phyloP scores from a whole-genome alignment of 2,888 invertebrate genomes.

The Geophilus truncorum region DNA sequence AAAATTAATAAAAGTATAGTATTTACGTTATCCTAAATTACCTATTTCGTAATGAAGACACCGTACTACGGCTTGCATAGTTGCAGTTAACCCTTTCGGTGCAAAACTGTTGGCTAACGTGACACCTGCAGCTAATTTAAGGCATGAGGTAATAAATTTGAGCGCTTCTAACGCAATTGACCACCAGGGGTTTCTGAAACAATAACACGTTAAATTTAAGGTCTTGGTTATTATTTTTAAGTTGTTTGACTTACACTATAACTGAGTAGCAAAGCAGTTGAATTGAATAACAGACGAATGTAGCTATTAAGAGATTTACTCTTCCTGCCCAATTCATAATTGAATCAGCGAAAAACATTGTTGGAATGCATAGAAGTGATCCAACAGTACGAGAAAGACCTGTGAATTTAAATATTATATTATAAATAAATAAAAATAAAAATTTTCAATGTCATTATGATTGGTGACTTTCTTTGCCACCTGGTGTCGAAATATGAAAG shows the following conservation, averaged over 20 bases:
- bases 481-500: no score
- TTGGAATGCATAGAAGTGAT: constrained; percentile 74
- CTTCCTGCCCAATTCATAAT: constrained; percentile 75
- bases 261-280: constrained; percentile 67
- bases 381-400: constrained; percentile 80
- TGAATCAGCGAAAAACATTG: constrained; percentile 75
- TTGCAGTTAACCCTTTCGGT: constrained; percentile 73
- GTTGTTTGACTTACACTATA: constrained; percentile 60
- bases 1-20: neutral
- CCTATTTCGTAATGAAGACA: constrained; percentile 75
- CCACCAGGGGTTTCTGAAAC: constrained; percentile 77
- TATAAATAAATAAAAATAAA: constrained; percentile 5
- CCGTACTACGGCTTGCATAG: constrained; percentile 70
- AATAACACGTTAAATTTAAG: neutral
- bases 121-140: constrained; percentile 88
- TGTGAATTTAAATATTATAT: constrained; percentile 44
- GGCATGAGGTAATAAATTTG: constrained; percentile 75
- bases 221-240: neutral
- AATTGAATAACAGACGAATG: constrained; percentile 77
- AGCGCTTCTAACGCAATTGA: constrained; percentile 82
- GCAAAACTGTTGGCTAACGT: constrained; percentile 79
- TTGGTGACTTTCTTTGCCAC: no score
- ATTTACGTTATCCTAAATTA: constrained; percentile 45
- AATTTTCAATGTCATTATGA: no score
- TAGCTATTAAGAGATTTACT: constrained; percentile 75